A percentile compares a stretch with the other conserved stretches of the same genome.
These are phyloP conservation scores for Musca domestica DNA, from an alignment of 1,140 invertebrate genomes.

Conservation along the genomic window DNA sequence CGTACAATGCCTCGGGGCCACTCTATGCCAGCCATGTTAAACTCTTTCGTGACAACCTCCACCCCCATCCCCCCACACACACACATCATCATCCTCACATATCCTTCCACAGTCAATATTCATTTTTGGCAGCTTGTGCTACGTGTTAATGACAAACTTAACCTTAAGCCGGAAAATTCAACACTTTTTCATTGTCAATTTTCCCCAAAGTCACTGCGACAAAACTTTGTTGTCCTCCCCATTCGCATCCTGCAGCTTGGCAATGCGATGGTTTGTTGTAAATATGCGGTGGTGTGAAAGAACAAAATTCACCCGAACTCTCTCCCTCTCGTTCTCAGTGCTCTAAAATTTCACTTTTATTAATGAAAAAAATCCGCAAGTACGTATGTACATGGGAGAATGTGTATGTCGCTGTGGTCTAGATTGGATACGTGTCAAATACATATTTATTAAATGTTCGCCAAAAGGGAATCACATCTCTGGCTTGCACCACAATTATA, in stretches of 20 bases:
- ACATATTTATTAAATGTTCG: background rate
- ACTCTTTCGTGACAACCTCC: background rate
- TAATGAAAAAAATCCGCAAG: conserved; percentile 5
- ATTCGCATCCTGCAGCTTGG: no score
- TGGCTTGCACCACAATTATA: background rate
- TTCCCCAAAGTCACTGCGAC: background rate
- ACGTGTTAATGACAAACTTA: conserved; percentile 20
- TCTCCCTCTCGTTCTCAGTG: background rate
- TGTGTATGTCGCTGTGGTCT: background rate
- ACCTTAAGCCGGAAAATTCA: conserved; percentile 14
- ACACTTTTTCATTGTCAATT: conserved; percentile 17
- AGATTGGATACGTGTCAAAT: conserved; percentile 8
- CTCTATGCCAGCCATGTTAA: no score
- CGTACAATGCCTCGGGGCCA: no score
- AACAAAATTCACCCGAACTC: background rate
- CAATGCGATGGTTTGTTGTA: no score
- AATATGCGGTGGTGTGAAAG: no score
- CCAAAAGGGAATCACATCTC: background rate
- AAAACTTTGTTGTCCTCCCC: background rate
- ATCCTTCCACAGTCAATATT: background rate
- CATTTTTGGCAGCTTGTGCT: no score
- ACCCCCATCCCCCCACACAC: no score
- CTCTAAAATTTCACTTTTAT: conserved; percentile 17
- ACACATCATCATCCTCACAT: no score
- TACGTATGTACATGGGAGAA: background rate